These are phyloP conservation scores for Lutraria lutraria DNA, from an alignment of 2,888 invertebrate species.

Conservation along the genomic window DNA sequence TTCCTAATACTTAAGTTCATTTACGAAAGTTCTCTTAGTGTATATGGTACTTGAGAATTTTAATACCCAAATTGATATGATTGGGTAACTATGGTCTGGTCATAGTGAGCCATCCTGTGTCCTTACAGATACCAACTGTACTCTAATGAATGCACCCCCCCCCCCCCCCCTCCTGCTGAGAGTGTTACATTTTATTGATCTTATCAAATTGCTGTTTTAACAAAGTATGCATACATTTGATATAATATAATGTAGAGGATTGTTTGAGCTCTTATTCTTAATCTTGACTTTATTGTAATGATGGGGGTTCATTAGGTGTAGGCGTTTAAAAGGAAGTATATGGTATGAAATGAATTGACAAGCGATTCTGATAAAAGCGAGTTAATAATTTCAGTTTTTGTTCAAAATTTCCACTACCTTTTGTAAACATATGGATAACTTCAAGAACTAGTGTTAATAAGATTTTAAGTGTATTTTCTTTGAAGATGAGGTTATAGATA, in stretches of 20 bases:
- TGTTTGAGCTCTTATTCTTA: too few species aligned
- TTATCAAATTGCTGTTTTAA: too few species aligned
- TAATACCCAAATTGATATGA: constrained; percentile 18
- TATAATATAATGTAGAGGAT: too few species aligned
- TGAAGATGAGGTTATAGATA: background rate
- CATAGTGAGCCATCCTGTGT: background rate
- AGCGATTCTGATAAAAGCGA: constrained; percentile 6
- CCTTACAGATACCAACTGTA: background rate
- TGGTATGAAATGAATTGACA: background rate
- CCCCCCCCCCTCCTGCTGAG: too few species aligned
- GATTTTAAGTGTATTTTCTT: constrained; percentile 17
- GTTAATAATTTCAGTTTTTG: constrained; percentile 14
- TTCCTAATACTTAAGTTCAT: background rate
- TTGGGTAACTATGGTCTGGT: background rate
- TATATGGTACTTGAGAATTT: constrained; percentile 14
- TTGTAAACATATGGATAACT: background rate
- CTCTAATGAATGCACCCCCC: too few species aligned
- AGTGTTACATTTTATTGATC: too few species aligned
- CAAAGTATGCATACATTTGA: too few species aligned
- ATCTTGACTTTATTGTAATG: too few species aligned
- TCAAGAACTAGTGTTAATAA: background rate
- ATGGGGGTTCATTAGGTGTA: too few species aligned
- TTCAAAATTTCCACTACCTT: background rate
- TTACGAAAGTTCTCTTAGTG: background rate
- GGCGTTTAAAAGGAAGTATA: too few species aligned